Conservation (phyloP, 2,797 vertebrate genomes). For the Natrix natrix region DNA sequence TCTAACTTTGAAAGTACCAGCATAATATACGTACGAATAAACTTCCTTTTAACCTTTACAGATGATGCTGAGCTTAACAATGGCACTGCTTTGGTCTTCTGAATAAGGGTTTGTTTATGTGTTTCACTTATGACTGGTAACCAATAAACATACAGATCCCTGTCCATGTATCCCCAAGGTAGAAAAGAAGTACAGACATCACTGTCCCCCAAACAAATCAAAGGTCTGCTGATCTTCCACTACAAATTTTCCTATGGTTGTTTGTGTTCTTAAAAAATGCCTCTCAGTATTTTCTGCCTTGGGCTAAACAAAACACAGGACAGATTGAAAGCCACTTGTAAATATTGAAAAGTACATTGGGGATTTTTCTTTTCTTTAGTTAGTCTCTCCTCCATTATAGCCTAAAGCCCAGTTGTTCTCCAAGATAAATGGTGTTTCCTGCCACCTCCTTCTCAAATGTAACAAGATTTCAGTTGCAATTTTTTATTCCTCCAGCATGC, state of each 20-base stretch:
- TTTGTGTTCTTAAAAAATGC: background rate
- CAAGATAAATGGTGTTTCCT: background rate
- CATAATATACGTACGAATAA: background rate
- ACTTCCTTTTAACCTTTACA: background rate
- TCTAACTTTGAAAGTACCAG: background rate
- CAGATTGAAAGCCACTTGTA: background rate
- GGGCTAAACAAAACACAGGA: conserved; percentile 1
- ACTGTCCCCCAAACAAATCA: background rate
- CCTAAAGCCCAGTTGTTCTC: conserved; percentile 35
- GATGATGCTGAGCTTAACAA: conserved; percentile 25
- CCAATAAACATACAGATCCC: background rate
- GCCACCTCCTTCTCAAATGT: background rate
- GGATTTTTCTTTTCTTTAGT: background rate
- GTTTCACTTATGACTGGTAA: background rate
- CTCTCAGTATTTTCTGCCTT: conserved; percentile 29
- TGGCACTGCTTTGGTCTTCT: conserved; percentile 8
- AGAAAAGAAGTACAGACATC: background rate
- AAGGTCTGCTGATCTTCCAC: background rate
- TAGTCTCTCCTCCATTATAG: conserved; percentile 41
- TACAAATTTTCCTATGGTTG: background rate
- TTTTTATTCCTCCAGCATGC: background rate
- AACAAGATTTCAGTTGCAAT: background rate
- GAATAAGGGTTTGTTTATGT: background rate
- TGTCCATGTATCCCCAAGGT: background rate
- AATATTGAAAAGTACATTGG: background rate